Evolutionary conservation across 2,888 invertebrate species (phyloP), one percentile per base, ranked within the genome.

Genomic region (Tillus elongatus): DNA sequence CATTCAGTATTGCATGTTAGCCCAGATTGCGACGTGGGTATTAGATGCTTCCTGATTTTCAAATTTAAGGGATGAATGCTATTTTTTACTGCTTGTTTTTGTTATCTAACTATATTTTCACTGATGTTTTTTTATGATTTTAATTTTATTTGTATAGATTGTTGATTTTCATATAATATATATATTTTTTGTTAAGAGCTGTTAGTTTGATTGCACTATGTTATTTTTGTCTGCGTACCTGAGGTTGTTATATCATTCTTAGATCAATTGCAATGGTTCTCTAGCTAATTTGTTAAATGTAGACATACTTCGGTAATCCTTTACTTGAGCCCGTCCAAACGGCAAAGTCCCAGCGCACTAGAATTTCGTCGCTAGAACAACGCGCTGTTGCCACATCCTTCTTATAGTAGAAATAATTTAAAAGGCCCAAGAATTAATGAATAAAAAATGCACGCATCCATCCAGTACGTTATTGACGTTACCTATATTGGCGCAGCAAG

Each of bases 111-210:
- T 58, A 61, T 51, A 57, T 64, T 66, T 65, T 61, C 61, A 60
- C 58, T 56, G 54, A 57, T 59, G 61, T 64, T 59, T 60, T 61
- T 60, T 62, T n/a, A n/a, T n/a, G n/a, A n/a, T n/a, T n/a, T n/a
- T n/a, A n/a, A n/a, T n/a, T n/a, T n/a, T 58, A 59, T 60, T 61
- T 63, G 61, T 63, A 63, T 58, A 61, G 49, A 57, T 62, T 64
- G 64, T 64, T 64, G 61, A 64, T 56, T 58, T 59, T 74, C 70
- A 71, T 74, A 74, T 72, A 72, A 73, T 60, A 64, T 64, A 64
- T 74, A 73, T n/a, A n/a, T n/a, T n/a, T 73, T 71, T 74, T 74
- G 63, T 64, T 64, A 64, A 56, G 57, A 60, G 53, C 43, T 33
- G 24, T 37, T 41, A 35, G 38, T 38, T 41, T 47, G 46, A 47